These are phyloP conservation scores for Poecilia wingei DNA, from an alignment of 2,797 vertebrate species.

Conservation along the genomic window DNA sequence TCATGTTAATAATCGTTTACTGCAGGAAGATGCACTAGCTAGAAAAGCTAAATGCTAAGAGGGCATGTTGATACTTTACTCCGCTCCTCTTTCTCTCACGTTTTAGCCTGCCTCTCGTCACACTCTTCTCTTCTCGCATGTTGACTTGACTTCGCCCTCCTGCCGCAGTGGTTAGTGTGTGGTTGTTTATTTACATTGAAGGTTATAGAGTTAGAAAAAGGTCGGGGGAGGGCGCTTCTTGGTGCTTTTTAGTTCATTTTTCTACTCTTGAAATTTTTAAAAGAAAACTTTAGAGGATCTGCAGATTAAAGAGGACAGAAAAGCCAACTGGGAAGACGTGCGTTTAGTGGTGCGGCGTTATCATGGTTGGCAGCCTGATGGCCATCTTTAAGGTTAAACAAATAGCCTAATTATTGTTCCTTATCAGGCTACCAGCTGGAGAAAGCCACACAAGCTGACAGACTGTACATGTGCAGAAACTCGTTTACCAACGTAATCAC, in stretches of 20 bases:
- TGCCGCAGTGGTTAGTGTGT: conserved; percentile 35
- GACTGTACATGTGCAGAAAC: conserved; percentile 11
- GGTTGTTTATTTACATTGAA: conserved; percentile 65
- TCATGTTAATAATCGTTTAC: conserved; percentile 39
- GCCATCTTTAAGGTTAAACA: conserved; percentile 62
- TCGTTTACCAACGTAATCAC: conserved; percentile 48
- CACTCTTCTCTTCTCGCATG: conserved; percentile 41
- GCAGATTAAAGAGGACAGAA: conserved; percentile 15
- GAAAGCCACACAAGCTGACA: conserved; percentile 28
- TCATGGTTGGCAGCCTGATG: conserved; percentile 63
- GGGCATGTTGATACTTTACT: conserved; percentile 42
- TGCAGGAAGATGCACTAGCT: conserved; percentile 17
- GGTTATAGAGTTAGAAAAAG: conserved; percentile 58
- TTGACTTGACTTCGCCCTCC: conserved; percentile 27
- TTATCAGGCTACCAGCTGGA: conserved; percentile 50
- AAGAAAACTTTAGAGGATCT: conserved; percentile 18
- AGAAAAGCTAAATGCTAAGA: conserved; percentile 22
- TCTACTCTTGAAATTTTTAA: conserved; percentile 8
- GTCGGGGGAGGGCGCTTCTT: conserved; percentile 27
- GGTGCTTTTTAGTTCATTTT: conserved; percentile 42
- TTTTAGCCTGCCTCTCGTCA: conserved; percentile 26
- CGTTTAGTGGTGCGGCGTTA: conserved; percentile 43
- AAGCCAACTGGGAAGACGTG: conserved; percentile 8
- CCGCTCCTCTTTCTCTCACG: conserved; percentile 7
- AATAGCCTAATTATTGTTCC: conserved; percentile 64